Percentiles rank a stretch among this genome's conserved stretches.
Evolutionary conservation across 2,113 vertebrate genomes (phyloP).

Genomic region (Nerophis lumbriciformis): DNA sequence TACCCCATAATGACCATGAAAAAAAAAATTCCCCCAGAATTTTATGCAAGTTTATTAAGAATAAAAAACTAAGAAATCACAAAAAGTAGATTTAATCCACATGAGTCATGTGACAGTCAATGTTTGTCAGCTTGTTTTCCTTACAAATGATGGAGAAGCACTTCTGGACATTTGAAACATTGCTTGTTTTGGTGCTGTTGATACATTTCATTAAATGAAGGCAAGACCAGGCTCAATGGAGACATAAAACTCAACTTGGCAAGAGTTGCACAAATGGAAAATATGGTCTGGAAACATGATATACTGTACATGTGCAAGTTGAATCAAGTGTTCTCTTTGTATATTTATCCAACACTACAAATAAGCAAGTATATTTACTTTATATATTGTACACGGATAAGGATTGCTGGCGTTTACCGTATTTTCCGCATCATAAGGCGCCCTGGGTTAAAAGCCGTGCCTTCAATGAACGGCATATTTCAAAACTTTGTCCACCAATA

Average conservation of each 20-base stretch:
- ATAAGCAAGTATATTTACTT: neutral
- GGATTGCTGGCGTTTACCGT: too few species aligned
- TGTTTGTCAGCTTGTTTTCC: slow-evolving; percentile 7
- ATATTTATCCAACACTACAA: neutral
- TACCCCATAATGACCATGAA: too few species aligned
- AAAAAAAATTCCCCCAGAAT: too few species aligned
- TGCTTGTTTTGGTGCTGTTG: slow-evolving; percentile 7
- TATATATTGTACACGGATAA: too few species aligned
- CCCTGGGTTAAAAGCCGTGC: too few species aligned
- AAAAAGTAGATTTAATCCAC: too few species aligned
- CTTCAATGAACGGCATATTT: too few species aligned
- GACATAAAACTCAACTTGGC: slow-evolving; percentile 14
- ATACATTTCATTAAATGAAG: slow-evolving; percentile 1
- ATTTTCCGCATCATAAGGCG: too few species aligned
- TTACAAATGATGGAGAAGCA: slow-evolving; percentile 1
- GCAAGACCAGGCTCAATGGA: slow-evolving; percentile 1
- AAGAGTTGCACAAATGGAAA: slow-evolving; percentile 19
- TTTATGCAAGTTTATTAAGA: too few species aligned
- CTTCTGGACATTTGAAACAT: neutral
- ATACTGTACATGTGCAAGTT: neutral
- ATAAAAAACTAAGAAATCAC: too few species aligned
- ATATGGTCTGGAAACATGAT: slow-evolving; percentile 13
- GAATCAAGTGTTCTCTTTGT: neutral
- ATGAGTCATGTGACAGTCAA: too few species aligned
- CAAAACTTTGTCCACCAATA: too few species aligned